Conservation (phyloP, 2,113 vertebrate species). For the Perccottus glenii region DNA sequence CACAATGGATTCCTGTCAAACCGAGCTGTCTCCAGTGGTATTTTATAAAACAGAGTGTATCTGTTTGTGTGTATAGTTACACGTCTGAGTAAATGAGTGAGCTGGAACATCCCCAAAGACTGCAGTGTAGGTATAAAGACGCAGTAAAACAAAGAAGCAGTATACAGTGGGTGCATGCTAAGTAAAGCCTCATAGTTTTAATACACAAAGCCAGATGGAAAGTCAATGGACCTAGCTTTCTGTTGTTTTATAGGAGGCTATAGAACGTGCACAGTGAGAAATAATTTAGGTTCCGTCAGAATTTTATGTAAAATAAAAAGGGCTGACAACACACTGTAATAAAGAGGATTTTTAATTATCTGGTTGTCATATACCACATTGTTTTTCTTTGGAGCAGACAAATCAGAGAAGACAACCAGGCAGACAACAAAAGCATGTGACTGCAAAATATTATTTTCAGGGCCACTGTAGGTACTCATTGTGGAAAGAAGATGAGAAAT, state of each 20-base stretch:
- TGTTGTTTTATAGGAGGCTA: no score
- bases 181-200: constrained; percentile 22
- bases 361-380: no score
- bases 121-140: constrained; percentile 16
- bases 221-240: constrained; percentile 26
- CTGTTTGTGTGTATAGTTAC: constrained; percentile 12
- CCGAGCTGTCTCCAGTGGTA: constrained; percentile 18
- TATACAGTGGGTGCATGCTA: constrained; percentile 4
- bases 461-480: background rate
- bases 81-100: constrained; percentile 21
- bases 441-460: no score
- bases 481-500: no score
- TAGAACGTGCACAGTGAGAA: no score
- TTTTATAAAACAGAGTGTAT: constrained; percentile 26
- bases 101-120: constrained; percentile 10
- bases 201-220: constrained; percentile 19
- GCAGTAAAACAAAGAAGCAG: constrained; percentile 31
- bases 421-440: no score
- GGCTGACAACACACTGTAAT: no score
- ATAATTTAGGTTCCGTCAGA: no score
- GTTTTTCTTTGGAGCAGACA: no score
- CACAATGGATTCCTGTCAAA: constrained; percentile 17
- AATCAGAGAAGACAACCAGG: no score
- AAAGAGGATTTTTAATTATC: no score
- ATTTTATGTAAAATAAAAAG: no score